A percentile compares a stretch with the other conserved stretches of the same genome.
Evolutionary conservation across 2,888 invertebrate species (phyloP).

Genomic region (Melieria crassipennis): DNA sequence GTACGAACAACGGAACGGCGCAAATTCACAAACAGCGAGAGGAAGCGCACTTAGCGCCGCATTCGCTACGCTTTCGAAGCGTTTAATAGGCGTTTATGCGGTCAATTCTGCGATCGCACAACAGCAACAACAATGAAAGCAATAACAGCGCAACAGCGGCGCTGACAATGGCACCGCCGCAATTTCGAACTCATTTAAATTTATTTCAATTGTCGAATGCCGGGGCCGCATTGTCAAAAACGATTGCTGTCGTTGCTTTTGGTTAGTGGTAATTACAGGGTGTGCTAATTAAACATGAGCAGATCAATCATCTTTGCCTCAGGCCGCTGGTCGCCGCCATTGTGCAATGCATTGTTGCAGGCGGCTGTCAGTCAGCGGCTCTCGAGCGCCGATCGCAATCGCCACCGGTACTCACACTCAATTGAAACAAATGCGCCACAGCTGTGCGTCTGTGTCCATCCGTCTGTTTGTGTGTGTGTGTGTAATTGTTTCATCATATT

Average conservation of each 20-base stretch:
- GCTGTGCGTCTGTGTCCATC: too few relatives aligned
- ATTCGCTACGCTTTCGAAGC: conserved; percentile 1
- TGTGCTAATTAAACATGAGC: conserved; percentile 49
- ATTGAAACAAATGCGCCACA: too few relatives aligned
- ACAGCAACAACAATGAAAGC: conserved; percentile 16
- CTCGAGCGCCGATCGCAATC: too few relatives aligned
- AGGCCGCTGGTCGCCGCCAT: background rate
- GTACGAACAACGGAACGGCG: background rate
- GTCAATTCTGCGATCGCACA: conserved; percentile 23
- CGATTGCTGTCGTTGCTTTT: background rate
- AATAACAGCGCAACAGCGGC: background rate
- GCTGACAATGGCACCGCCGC: background rate
- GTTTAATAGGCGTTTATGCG: conserved; percentile 14
- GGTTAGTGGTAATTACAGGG: conserved; percentile 58
- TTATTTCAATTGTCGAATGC: conserved; percentile 51
- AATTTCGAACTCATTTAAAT: conserved; percentile 55
- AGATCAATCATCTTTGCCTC: conserved; percentile 28
- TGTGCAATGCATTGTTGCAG: too few relatives aligned
- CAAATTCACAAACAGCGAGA: background rate
- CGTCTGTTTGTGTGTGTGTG: too few relatives aligned
- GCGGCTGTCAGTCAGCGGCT: too few relatives aligned
- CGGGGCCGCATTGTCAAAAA: conserved; percentile 2
- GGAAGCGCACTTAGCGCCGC: conserved; percentile 29
- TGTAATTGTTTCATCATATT: too few relatives aligned
- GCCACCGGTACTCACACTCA: too few relatives aligned